phyloP scores from a whole-genome alignment of 2,888 invertebrate species.

The Cylloceria caligata region DNA sequence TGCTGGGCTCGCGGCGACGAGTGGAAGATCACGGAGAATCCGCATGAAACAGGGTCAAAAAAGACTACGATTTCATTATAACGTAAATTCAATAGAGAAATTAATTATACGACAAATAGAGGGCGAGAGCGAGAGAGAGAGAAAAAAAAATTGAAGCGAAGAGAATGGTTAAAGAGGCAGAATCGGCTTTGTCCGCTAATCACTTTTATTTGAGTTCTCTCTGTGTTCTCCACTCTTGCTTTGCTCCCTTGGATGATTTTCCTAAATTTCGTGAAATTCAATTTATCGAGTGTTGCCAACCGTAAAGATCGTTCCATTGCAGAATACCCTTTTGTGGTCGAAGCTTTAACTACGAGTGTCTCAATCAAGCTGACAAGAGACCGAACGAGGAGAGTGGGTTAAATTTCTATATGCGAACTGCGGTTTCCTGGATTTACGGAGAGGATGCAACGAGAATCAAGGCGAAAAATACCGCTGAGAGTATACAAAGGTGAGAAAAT shows the following conservation, averaged over 20 bases:
- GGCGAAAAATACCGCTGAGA: conserved; percentile 4
- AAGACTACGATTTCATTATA: conserved; percentile 60
- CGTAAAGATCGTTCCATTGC: conserved; percentile 32
- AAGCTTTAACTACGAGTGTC: conserved; percentile 38
- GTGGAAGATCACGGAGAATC: conserved; percentile 12
- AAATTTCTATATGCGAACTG: conserved; percentile 33
- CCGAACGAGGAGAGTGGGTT: neutral
- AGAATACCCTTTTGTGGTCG: conserved; percentile 41
- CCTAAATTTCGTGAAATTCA: conserved; percentile 59
- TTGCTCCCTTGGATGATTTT: conserved; percentile 54
- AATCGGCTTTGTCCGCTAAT: conserved; percentile 56
- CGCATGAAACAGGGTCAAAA: conserved; percentile 61
- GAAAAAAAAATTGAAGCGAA: conserved; percentile 13
- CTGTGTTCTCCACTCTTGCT: conserved; percentile 16
- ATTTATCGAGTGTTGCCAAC: conserved; percentile 58
- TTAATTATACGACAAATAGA: conserved; percentile 56
- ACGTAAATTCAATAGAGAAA: conserved; percentile 63
- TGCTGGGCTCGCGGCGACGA: conserved; percentile 12
- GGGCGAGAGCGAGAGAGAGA: conserved; percentile 21
- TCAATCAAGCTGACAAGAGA: conserved; percentile 37
- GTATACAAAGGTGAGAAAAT: conserved; percentile 46
- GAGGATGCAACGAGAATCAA: neutral
- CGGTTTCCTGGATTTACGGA: conserved; percentile 24
- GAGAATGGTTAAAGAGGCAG: conserved; percentile 52
- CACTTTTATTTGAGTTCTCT: conserved; percentile 59